These are phyloP conservation scores for Tenualosa thibaudeaui DNA, from an alignment of 2,797 vertebrate species.

Conservation along the genomic window DNA sequence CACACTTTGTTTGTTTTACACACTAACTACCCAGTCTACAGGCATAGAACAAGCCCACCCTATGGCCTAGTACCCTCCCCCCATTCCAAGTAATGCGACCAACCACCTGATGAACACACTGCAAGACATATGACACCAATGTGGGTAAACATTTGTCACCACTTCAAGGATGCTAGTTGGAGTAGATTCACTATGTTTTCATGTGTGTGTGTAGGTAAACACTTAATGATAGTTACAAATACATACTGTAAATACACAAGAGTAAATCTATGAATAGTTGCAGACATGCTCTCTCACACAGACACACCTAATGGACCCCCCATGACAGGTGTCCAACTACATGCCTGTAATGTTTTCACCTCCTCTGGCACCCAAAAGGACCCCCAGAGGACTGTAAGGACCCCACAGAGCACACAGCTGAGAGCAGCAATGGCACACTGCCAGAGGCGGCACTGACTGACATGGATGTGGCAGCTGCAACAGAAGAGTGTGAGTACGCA, in stretches of 20 bases:
- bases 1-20: constrained; percentile 6
- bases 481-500: not conserved
- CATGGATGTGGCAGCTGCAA: constrained; percentile 6
- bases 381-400: not conserved
- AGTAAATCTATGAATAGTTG: not conserved
- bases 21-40: not conserved
- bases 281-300: not conserved
- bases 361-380: constrained; percentile 1
- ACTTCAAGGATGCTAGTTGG: not conserved
- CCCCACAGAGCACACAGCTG: not conserved
- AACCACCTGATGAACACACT: constrained; percentile 5
- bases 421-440: not conserved
- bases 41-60: not conserved
- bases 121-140: not conserved
- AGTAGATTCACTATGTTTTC: not conserved
- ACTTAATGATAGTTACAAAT: not conserved
- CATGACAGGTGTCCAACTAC: not conserved
- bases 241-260: not conserved
- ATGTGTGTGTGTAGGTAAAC: not conserved
- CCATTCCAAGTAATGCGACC: not conserved
- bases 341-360: constrained; percentile 7
- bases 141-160: not conserved
- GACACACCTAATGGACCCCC: not conserved
- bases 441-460: not conserved
- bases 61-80: not conserved